phyloP scores from a whole-genome alignment of 2,113 vertebrate genomes.

The Sphaerodactylus townsendi region DNA sequence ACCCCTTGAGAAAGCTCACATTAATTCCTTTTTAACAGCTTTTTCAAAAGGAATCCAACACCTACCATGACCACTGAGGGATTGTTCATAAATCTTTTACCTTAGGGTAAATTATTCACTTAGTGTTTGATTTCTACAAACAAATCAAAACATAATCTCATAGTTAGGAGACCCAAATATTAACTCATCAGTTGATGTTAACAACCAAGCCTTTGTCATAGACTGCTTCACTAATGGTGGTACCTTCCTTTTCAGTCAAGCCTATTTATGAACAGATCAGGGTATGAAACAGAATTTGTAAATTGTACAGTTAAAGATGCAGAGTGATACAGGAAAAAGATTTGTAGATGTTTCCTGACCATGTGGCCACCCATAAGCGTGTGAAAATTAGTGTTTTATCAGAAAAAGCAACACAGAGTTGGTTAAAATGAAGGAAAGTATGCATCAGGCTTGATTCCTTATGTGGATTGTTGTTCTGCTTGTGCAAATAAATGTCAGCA shows the following conservation, averaged over 20 bases:
- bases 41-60: constrained; percentile 3
- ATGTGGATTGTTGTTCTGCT: neutral
- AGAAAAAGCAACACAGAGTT: neutral
- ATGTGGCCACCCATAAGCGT: no score
- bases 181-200: neutral
- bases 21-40: neutral
- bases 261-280: neutral
- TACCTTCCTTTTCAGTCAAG: neutral
- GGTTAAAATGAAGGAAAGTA: no score
- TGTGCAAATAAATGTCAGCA: neutral
- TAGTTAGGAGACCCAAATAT: neutral
- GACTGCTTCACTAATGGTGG: neutral
- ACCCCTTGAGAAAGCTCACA: neutral
- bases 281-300: neutral
- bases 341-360: neutral
- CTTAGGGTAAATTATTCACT: constrained; percentile 1
- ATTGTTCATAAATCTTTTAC: neutral
- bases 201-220: neutral
- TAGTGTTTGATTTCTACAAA: neutral
- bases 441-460: neutral
- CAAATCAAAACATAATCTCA: neutral
- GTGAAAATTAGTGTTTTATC: no score
- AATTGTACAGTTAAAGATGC: neutral
- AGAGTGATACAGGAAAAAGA: neutral
- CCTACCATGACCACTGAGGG: neutral